Percentiles rank a stretch among this genome's conserved stretches.
These are phyloP conservation scores for Orius insidiosus DNA, from an alignment of 1,140 invertebrate genomes.

Conservation along the genomic window DNA sequence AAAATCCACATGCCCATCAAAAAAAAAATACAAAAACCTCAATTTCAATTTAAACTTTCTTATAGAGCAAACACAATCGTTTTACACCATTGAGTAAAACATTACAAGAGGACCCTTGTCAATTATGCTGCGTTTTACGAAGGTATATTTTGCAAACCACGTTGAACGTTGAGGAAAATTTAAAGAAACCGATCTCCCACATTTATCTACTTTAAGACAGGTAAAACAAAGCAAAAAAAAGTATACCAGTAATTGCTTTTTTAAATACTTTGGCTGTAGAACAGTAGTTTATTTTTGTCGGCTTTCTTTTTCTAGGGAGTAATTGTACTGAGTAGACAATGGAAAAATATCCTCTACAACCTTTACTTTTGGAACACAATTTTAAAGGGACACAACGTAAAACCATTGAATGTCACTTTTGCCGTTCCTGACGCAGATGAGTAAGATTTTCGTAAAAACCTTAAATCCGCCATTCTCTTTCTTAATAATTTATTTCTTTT, in stretches of 20 bases:
- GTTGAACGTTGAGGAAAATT: slow-evolving; percentile 59
- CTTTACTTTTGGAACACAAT: slow-evolving; percentile 73
- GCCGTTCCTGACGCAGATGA: slow-evolving; percentile 66
- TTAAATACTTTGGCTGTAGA: too few relatives aligned
- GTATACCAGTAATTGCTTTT: too few relatives aligned
- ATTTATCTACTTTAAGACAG: slow-evolving; percentile 73
- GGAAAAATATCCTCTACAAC: slow-evolving; percentile 92
- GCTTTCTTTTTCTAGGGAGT: slow-evolving; percentile 45
- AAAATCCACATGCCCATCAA: slow-evolving; percentile 68
- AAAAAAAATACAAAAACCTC: slow-evolving; percentile 34
- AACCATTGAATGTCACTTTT: slow-evolving; percentile 75
- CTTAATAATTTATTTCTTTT: neutral
- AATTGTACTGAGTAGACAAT: slow-evolving; percentile 80
- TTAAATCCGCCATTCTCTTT: neutral
- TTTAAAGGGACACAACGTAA: slow-evolving; percentile 54
- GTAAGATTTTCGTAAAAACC: slow-evolving; percentile 31
- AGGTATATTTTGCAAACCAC: slow-evolving; percentile 66
- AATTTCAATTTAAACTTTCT: slow-evolving; percentile 18
- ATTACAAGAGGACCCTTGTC: slow-evolving; percentile 87
- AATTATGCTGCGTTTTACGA: slow-evolving; percentile 73
- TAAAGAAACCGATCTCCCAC: slow-evolving; percentile 67
- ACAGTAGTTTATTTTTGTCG: too few relatives aligned
- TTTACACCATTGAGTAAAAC: slow-evolving; percentile 76
- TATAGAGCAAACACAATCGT: slow-evolving; percentile 77
- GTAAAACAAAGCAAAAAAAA: too few relatives aligned